phyloP scores from a whole-genome alignment of 2,113 vertebrate genomes.

The Malurus alboscapulatus region DNA sequence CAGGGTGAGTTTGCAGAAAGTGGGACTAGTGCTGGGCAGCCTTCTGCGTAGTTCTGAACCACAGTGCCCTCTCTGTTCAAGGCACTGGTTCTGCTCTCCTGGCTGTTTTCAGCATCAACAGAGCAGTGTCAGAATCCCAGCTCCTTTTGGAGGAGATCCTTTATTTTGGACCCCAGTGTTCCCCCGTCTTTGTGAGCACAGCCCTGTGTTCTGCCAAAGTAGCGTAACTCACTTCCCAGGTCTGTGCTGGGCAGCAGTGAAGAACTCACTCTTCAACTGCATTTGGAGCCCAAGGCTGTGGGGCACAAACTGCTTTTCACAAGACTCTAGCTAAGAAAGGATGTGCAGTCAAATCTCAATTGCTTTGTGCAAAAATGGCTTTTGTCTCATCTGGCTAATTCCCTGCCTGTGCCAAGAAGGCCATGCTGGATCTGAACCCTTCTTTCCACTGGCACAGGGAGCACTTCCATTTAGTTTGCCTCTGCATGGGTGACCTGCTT shows the following conservation, averaged over 20 bases:
- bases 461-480: neutral
- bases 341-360: neutral
- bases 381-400: neutral
- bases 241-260: neutral
- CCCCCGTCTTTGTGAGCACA: fast-evolving
- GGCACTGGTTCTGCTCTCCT: neutral
- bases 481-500: fast-evolving
- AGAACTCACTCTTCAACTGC: neutral
- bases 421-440: neutral
- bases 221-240: neutral
- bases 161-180: neutral
- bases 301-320: neutral
- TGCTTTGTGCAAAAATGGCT: neutral
- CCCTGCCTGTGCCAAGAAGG: neutral
- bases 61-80: neutral
- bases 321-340: neutral
- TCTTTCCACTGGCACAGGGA: neutral
- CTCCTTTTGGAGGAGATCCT: neutral
- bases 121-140: neutral
- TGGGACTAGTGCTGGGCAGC: neutral
- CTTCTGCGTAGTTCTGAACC: neutral
- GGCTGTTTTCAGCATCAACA: neutral
- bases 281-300: neutral
- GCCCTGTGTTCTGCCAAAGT: neutral
- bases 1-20: neutral